These are phyloP conservation scores for Coregonus clupeaformis DNA, from an alignment of 2,113 vertebrate species.

Conservation along the genomic window DNA sequence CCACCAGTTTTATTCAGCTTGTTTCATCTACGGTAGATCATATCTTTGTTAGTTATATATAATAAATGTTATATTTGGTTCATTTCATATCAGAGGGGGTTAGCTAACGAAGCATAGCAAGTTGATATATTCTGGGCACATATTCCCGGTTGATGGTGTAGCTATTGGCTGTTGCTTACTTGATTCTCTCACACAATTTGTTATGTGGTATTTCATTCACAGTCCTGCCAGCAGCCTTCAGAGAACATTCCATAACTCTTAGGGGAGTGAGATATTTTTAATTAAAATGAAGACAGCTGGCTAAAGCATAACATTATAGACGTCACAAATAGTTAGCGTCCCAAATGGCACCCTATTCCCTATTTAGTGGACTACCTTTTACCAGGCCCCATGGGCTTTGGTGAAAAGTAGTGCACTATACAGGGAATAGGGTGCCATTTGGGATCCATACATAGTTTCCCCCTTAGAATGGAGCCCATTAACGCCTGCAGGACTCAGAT, in stretches of 20 bases:
- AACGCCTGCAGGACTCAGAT: conserved; percentile 54
- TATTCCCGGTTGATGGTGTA: conserved; percentile 34
- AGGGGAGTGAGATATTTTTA: conserved; percentile 72
- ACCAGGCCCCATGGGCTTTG: no score
- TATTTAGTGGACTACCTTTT: no score
- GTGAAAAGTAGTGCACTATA: no score
- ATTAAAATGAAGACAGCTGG: conserved; percentile 74
- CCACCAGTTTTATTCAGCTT: no score
- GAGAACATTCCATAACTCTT: conserved; percentile 72
- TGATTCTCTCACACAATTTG: conserved; percentile 59
- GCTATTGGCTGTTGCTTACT: conserved; percentile 63
- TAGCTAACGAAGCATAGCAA: background rate
- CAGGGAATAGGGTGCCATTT: no score
- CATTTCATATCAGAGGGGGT: background rate
- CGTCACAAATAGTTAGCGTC: conserved; percentile 35
- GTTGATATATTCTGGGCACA: conserved; percentile 48
- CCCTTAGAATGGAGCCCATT: conserved; percentile 57
- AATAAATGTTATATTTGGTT: background rate
- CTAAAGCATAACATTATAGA: conserved; percentile 61
- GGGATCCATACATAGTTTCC: conserved; percentile 61
- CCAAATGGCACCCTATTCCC: no score
- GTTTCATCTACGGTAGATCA: no score
- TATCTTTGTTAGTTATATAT: background rate
- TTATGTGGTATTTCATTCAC: conserved; percentile 65
- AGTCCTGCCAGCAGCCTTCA: conserved; percentile 60